Base-by-base conservation (phyloP, 2,113 vertebrate species). In the Regulus satrapa region DNA sequence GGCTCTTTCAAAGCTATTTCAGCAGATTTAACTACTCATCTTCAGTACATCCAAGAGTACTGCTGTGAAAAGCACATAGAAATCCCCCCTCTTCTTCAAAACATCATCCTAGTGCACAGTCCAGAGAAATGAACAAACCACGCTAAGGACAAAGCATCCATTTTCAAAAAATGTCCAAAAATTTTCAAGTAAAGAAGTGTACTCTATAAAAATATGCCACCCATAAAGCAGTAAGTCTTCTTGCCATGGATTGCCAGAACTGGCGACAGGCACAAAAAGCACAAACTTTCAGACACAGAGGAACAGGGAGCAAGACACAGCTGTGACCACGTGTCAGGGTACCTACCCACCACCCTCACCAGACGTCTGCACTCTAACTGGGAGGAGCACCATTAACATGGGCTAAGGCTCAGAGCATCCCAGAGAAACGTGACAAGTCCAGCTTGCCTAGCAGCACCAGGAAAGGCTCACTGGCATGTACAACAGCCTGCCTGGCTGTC, bases 291-390 rank as follows among this genome's bases (percentile, higher is more conserved):
- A 75, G 40, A 49, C 4, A 38, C 46, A 86, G 14, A 56, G 6
- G 3, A 59, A 31, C 6, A 58, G n/a, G 18, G 31, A 75, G 23
- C 15, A 38, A 69, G 62, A 61, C 18, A 52, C 23, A 52, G 32
- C 36, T 48, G 61, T 25, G 18, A 24, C 34, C 54, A 0, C 1
- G 9, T 32, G 28, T 28, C 18, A 74, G 26, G 17, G 24, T 12
- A 72, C n/a, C 26, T 40, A 25, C 24, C n/a, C 19, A 40, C 28
- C 31, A 31, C 25, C 58, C 52, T 15, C 21, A 34, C 16, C 3
- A 1, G 9, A 6, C 2, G 2, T 15, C 43, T 61, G 13, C 19
- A 45, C 1, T 0, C 5, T 3, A 4, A 4, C 0, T 14, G 11
- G 49, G 28, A 54, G 41, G 16, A 34, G n/a, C 64, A 67, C 51